Base-by-base conservation (phyloP, 2,888 invertebrate genomes). In the Apotomis betuletana region DNA sequence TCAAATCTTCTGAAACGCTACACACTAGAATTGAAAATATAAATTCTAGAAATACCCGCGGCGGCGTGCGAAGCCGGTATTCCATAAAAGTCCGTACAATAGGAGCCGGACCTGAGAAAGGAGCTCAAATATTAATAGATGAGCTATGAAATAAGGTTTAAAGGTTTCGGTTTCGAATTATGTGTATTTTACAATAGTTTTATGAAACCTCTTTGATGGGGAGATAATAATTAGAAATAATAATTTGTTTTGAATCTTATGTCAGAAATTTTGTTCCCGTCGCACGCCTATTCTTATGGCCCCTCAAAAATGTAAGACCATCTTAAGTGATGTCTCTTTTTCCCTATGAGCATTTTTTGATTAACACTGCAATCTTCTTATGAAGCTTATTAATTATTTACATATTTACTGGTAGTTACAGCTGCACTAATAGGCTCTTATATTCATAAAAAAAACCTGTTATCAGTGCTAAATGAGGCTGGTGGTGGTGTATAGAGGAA, bases 1-100 rank as follows among this genome's bases (percentile, higher is more conserved):
- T 67, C 55, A 58, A 67, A 62, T 67, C 61, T 51, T 67, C 52
- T 58, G 67, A 62, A 67, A 61, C 27, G 36, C 67, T 57, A 62
- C 55, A 52, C 67, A 63, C 68, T 67, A 38, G 67, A 72, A 63
- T 72, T 72, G 72, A 68, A 72, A 68, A 63, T 63, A 72, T 72
- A 72, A 72, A 72, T 72, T 63, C 67, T 1, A 67, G 58, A 59
- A 71, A 62, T 67, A 67, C 49, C 64, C 70, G 54, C 69, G 12
- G 54, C 69, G 12, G 59, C 65, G 65, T 27, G 65, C 69, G 52
- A 68, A 74, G 71, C 69, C 58, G 51, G 67, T 62, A 72, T 74
- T 73, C 73, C 63, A 67, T 74, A 64, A 70, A 73, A 74, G 67
- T 68, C 67, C 4, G 38, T 38, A 63, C 67, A 63, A 59, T 63